phyloP scores from a whole-genome alignment of 2,113 vertebrate species.

The Ramphastos sulfuratus region DNA sequence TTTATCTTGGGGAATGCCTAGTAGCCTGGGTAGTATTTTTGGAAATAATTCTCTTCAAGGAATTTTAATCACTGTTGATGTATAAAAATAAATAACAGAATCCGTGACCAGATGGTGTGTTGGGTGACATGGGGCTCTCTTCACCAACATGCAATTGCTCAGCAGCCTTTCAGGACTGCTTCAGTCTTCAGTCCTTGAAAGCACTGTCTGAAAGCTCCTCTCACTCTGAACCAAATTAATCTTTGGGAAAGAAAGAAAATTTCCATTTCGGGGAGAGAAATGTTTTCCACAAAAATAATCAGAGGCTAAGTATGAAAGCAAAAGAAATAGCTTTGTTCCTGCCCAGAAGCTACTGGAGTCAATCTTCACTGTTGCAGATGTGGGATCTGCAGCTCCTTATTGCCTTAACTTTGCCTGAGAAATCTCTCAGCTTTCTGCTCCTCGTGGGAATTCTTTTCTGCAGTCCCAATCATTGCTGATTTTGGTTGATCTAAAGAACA shows the following conservation, averaged over 20 bases:
- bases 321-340: neutral
- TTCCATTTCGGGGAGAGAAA: neutral
- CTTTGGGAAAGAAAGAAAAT: neutral
- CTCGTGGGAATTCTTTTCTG: neutral
- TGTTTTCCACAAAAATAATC: neutral
- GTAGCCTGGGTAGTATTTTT: constrained; percentile 37
- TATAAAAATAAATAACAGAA: constrained; percentile 72
- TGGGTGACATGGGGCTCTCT: constrained; percentile 51
- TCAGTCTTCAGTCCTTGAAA: neutral
- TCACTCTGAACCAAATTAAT: neutral
- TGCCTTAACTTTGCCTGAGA: neutral
- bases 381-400: neutral
- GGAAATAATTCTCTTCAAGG: constrained; percentile 36
- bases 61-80: constrained; percentile 63
- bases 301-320: neutral
- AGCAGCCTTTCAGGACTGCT: neutral
- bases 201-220: neutral
- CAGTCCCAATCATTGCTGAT: neutral
- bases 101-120: constrained; percentile 69
- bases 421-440: neutral
- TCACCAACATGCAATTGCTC: constrained; percentile 22
- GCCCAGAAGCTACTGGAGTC: neutral
- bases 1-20: constrained; percentile 30
- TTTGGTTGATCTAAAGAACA: neutral
- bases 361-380: neutral